Conservation (phyloP, 2,113 vertebrate species). For the Cryptomyrus ogoouensis region DNA sequence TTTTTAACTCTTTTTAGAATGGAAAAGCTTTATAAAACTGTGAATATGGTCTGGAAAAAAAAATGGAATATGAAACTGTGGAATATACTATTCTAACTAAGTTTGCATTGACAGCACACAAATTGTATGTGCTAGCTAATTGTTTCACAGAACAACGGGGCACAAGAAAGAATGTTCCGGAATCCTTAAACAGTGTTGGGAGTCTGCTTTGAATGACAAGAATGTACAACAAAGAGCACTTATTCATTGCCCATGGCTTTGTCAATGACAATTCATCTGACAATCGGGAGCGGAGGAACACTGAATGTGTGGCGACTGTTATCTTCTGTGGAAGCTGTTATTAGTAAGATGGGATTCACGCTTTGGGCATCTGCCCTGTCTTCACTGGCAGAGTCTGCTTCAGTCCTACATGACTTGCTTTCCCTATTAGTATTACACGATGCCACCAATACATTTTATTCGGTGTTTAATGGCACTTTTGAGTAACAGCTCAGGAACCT, state of each 20-base stretch:
- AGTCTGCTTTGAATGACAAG: conserved; percentile 34
- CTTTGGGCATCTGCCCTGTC: background rate
- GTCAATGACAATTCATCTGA: conserved; percentile 65
- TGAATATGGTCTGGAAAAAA: conserved; percentile 50
- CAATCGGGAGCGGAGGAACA: conserved; percentile 79
- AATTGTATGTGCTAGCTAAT: conserved; percentile 28
- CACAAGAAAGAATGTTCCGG: conserved; percentile 36
- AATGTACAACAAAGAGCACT: conserved; percentile 75
- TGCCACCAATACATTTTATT: background rate
- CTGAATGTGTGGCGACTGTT: conserved; percentile 50
- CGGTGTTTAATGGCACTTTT: conserved; percentile 40
- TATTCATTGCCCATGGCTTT: conserved; percentile 61
- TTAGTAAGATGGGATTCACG: conserved; percentile 17
- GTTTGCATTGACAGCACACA: conserved; percentile 31
- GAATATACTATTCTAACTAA: conserved; percentile 29
- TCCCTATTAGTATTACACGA: background rate
- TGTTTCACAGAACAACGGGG: conserved; percentile 50
- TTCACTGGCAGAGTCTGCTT: background rate
- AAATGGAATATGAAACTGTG: conserved; percentile 27
- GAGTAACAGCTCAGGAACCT: conserved; percentile 24
- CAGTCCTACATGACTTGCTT: background rate
- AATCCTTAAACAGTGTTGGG: conserved; percentile 38
- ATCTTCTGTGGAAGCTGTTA: conserved; percentile 56
- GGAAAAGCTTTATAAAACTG: conserved; percentile 69
- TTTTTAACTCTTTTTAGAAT: conserved; percentile 55